Evolutionary conservation across 1,140 invertebrate species (phyloP).

Genomic region (Dufourea novaeangliae): DNA sequence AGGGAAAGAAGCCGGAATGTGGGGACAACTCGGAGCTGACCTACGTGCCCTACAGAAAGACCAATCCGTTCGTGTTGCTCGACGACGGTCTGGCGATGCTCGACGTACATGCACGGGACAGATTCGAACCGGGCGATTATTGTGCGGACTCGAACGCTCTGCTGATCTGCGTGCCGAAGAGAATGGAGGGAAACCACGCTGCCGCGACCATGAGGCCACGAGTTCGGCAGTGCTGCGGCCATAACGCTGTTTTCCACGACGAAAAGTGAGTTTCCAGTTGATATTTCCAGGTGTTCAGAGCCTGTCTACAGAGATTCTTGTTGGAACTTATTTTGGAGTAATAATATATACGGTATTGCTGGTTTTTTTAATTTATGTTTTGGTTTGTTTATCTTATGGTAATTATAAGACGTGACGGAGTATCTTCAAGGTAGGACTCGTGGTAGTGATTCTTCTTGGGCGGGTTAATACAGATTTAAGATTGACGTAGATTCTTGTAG

Average conservation of each 20-base stretch:
- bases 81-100: slow-evolving; percentile 83
- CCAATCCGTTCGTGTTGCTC: slow-evolving; percentile 80
- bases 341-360: no score
- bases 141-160: slow-evolving; percentile 84
- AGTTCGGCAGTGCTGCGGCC: slow-evolving; percentile 83
- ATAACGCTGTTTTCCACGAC: slow-evolving; percentile 83
- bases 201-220: slow-evolving; percentile 79
- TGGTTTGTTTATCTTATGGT: no score
- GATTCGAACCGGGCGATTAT: slow-evolving; percentile 80
- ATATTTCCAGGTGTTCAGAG: slow-evolving; percentile 55
- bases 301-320: slow-evolving; percentile 54
- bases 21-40: slow-evolving; percentile 69
- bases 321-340: background rate
- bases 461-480: background rate
- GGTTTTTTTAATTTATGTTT: no score
- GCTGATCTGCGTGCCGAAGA: slow-evolving; percentile 82
- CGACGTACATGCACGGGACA: slow-evolving; percentile 68
- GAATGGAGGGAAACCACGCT: slow-evolving; percentile 68
- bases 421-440: no score
- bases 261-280: slow-evolving; percentile 75
- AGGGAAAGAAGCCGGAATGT: slow-evolving; percentile 77
- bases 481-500: background rate
- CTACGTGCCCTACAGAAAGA: slow-evolving; percentile 67
- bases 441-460: background rate
- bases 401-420: no score